Evolutionary conservation across 2,797 vertebrate species (phyloP), one percentile per base, ranked within the genome.

Genomic region (Diplodus sargus): DNA sequence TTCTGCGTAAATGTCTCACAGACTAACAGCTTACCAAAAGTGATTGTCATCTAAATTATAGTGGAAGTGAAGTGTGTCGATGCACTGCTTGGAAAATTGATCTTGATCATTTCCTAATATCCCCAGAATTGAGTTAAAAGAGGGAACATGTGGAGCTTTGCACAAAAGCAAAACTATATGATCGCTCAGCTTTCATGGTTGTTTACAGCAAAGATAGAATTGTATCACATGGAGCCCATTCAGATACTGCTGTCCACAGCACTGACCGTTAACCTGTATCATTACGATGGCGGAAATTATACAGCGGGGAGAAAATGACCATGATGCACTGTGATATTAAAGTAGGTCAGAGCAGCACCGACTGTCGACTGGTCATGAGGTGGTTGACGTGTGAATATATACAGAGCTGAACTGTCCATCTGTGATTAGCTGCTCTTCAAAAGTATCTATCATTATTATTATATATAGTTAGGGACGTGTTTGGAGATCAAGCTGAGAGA

Each of bases 281-380:
- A 72, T 23, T 74, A 71, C 60, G 60, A 56, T 2, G 48, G 43
- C 15, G 15, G 18, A 82, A 82, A 90, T 86, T 34, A 87, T n/a
- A 80, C 70, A 69, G 73, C 13, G 23, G 57, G 53, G n/a, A 39
- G 74, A 78, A 78, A 76, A 80, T 65, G 0, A 70, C 73, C 7
- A 59, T 57, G 70, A 71, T 70, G 42, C 43, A 42, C 43, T n/a
- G 49, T 75, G 56, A 84, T 74, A 56, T 48, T 49, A 54, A 64
- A 79, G 62, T 18, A 30, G 5, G 51, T 62, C 62, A 25, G 47
- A 2, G 42, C 56, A 4, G 14, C 48, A 15, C 3, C 78, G 48
- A 34, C 13, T 53, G 65, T 23, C 61, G 61, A 71, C 39, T n/a
- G 18, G 47, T 49, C 43, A 34, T 3, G 56, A 18, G 12, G 45